Base-by-base conservation (phyloP, 2,888 invertebrate species). In the Brachyptera putata region DNA sequence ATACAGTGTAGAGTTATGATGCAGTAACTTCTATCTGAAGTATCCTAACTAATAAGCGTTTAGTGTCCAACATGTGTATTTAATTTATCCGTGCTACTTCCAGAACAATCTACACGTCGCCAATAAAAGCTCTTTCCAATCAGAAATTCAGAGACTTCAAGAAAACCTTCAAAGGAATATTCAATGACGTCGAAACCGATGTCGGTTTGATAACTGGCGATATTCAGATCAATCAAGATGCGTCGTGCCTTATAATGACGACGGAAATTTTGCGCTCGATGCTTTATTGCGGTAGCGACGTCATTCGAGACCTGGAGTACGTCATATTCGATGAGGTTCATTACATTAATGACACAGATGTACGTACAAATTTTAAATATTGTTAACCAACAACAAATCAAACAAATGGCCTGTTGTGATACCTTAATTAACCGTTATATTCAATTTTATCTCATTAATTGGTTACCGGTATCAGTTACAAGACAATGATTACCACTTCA, bases 261-360 rank as follows among this genome's bases (percentile, higher is more conserved):
- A 99, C 99, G 0, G 99, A 99, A 79, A 99, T 99, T 70, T 77
- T 99, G 24, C 83, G 95, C 64, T 95, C 95, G 0, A 98, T 99
- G 96, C 77, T 99, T 13, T 85, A 82, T 72, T 96, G 95, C 72
- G 93, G 93, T 61, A 95, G 95, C 7, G 97, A 98, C 70, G 88
- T 95, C 57, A 89, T 96, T 0, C 83, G 96, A 46, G 98, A 99
- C 74, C 78, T 99, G 58, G 98, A 99, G 74, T 99, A 95, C 79
- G 99, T 99, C 1, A 94, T 99, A 69, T 99, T 99, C 73, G 99
- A 99, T 75, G 99, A 99, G 78, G 96, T 98, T 5, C 99, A 99
- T 74, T 99, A 99, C 71, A 94, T 99, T 65, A 99, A 98, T 74
- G 95, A 99, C 76, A 84, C 87, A 41, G 94, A 95, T 78, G 91